Evolutionary conservation across 2,797 vertebrate genomes (phyloP), one percentile per base, ranked within the genome.

Genomic region (Gymnodraco acuticeps): DNA sequence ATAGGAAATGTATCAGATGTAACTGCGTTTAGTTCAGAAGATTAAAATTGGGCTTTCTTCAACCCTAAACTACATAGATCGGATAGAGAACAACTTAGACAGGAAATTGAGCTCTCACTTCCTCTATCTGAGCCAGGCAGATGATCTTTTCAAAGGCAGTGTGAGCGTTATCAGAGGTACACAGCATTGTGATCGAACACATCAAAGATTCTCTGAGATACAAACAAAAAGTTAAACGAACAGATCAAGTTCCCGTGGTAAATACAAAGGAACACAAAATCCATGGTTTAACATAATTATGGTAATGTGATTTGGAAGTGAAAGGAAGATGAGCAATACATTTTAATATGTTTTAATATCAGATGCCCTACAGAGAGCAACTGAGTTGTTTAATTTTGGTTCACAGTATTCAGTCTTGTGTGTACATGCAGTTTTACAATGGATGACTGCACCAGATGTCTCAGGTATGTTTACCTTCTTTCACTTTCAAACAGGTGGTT

Each of bases 151-250:
- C n/a, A 73, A 64, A 74, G 61, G 56, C 31, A 46, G 50, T 1
- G 41, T 52, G 16, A 54, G 20, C 20, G 53, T 56, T 58, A 66
- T 73, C 31, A 50, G 41, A 80, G 43, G 63, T 7, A 43, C 46
- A 17, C 9, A 10, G 23, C 10, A 0, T 53, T 60, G 54, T 59
- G 54, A 53, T 17, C 53, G 31, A 47, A 55, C 46, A 73, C 62
- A 55, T 66, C 9, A 65, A 73, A 53, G 48, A 64, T 77, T 41
- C 48, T 67, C 16, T 31, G 13, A 83, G 53, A 78, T 58, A 78
- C 8, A 14, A 23, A 70, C 53, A 43, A 10, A 77, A 47, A 13
- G 75, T 47, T 53, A 63, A 64, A 52, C 19, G 42, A 48, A 66
- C n/a, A 50, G 13, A 58, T 16, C 33, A 6, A 38, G 8, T 38